These are phyloP conservation scores for Calosoma granatense DNA, from an alignment of 1,140 invertebrate species.

Conservation along the genomic window DNA sequence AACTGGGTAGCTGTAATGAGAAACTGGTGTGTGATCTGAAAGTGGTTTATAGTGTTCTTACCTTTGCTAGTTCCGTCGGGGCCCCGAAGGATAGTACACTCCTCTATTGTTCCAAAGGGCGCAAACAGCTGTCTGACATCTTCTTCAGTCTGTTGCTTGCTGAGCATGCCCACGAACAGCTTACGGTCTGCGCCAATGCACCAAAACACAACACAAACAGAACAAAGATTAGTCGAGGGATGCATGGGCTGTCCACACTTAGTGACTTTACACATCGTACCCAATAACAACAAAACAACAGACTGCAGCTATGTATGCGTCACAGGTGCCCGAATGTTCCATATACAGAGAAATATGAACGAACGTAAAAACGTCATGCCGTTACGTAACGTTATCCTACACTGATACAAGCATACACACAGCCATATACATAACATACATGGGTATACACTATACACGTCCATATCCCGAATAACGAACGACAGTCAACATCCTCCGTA, in stretches of 20 bases:
- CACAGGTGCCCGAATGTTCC: not conserved
- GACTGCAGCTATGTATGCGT: not conserved
- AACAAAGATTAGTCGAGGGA: not conserved
- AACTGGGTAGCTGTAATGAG: not conserved
- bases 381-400: too few species aligned
- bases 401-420: too few species aligned
- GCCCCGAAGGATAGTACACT: slow-evolving; percentile 95
- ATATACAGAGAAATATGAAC: not conserved
- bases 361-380: too few species aligned
- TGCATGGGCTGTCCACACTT: not conserved
- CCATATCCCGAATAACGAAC: too few species aligned
- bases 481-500: too few species aligned
- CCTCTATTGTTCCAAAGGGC: slow-evolving; percentile 95
- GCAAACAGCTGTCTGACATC: slow-evolving; percentile 95
- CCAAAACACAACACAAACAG: slow-evolving; percentile 13
- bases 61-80: slow-evolving; percentile 95
- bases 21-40: not conserved
- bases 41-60: slow-evolving; percentile 36
- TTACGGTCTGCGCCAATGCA: slow-evolving; percentile 80
- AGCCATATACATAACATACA: not conserved
- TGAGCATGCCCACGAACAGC: slow-evolving; percentile 99
- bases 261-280: not conserved
- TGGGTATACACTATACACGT: too few species aligned
- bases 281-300: slow-evolving; percentile 3
- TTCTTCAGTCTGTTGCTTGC: slow-evolving; percentile 98